These are phyloP conservation scores for Eudyptes chrysolophus DNA, from an alignment of 2,113 vertebrate species.

Conservation along the genomic window DNA sequence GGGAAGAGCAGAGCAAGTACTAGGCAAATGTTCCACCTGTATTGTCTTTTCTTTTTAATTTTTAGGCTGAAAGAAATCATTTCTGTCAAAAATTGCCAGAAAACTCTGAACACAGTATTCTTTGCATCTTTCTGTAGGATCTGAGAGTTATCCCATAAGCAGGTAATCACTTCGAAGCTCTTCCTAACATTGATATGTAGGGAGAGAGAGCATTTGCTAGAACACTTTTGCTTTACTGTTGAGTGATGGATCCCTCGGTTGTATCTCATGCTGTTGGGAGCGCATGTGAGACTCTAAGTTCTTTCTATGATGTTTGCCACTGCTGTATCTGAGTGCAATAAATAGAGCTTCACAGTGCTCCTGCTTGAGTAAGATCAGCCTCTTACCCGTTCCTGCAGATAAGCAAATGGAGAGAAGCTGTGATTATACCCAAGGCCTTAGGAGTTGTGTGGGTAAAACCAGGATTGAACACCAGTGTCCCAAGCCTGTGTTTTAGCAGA, in stretches of 20 bases:
- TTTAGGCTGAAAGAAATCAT: not conserved
- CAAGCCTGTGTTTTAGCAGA: not conserved
- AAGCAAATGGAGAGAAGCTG: not conserved
- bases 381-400: not conserved
- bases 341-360: not conserved
- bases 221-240: not conserved
- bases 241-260: not conserved
- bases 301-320: not conserved
- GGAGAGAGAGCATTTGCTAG: not conserved
- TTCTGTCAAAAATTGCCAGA: not conserved
- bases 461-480: not conserved
- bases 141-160: not conserved
- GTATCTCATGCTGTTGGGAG: not conserved
- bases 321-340: not conserved
- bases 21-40: not conserved
- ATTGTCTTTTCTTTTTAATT: not conserved
- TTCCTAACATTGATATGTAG: not conserved
- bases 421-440: not conserved
- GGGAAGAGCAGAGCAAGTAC: not conserved
- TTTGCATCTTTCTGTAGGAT: not conserved
- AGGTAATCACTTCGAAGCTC: not conserved
- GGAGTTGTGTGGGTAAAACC: not conserved
- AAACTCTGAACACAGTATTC: not conserved
- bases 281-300: rapidly evolving
- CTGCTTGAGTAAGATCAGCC: not conserved